Conservation (phyloP, 2,888 invertebrate genomes). For the Nudaria mundana region DNA sequence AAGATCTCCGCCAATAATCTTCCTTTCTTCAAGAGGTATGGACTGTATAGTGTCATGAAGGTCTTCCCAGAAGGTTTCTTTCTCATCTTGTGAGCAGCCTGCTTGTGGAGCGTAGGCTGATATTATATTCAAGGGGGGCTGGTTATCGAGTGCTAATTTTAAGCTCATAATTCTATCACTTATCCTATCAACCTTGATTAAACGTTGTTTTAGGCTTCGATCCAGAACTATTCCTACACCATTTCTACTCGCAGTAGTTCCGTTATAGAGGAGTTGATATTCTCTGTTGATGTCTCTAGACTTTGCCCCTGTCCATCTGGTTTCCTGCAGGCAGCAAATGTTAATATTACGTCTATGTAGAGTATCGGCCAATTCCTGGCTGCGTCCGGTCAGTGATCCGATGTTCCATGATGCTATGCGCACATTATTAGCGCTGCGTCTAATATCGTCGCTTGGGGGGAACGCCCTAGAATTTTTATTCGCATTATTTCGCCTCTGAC, state of each 20-base stretch:
- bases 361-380: neutral
- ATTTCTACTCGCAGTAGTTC: neutral
- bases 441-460: neutral
- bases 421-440: neutral
- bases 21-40: neutral
- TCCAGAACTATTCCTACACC: neutral
- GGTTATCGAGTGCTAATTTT: neutral
- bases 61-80: neutral
- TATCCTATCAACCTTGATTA: neutral
- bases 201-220: neutral
- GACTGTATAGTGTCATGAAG: neutral
- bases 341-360: slow-evolving; percentile 5
- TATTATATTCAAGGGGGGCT: neutral
- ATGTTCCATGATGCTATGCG: neutral
- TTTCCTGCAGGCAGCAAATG: slow-evolving; percentile 20
- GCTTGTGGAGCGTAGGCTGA: too few species aligned
- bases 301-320: slow-evolving; percentile 23
- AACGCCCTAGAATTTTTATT: neutral
- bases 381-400: neutral
- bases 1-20: neutral
- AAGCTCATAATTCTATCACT: neutral
- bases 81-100: neutral
- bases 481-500: too few species aligned
- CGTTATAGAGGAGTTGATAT: slow-evolving; percentile 12
- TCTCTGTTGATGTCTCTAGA: slow-evolving; percentile 2